Base-by-base conservation (phyloP, 2,888 invertebrate species). In the Amphipyra berbera region DNA sequence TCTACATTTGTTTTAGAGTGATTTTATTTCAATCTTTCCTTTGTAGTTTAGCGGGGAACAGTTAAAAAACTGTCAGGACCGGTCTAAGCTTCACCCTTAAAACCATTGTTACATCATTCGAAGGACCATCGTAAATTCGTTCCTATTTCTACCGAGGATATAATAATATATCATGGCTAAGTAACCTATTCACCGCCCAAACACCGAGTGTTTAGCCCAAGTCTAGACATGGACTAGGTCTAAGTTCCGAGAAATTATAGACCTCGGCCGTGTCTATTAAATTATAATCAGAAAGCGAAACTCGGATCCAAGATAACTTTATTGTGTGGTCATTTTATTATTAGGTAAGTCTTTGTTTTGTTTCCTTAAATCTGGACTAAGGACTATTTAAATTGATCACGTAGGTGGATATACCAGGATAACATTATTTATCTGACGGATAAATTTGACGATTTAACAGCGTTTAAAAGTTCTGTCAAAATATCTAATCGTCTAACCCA, bases 271-370 rank as follows among this genome's bases (percentile, higher is more conserved):
- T 27, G 10, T 41, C 40, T 9, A 50, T 27, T 50, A 50, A 50
- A 30, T 27, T 41, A 13, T 27, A 46, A 46, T 46, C 33, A 13
- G 15, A 13, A 48, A 37, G 40, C 27, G 14, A 8, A 50, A 50
- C 27, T 40, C 15, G 1, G 27, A 6, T 40, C 13, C 10, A 38
- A 40, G 21, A 12, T 7, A 21, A n/a, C 21, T 21, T 38, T 21
- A 12, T 49, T 44, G 12, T 4, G 7, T 6, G 27, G 15, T 27
- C 44, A 12, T 44, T 15, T 15, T 42, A 15, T 9, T 10, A 15
- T 4, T 14, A 14, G 1, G 9, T 33, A 9, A 10, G 0, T 21
- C 21, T 44, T 21, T 13, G 44, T 44, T 45, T 45, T 12, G 1
- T 27, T 37, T 37, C 9, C 9, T 10, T 37, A 3, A 37, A 12